phyloP scores from a whole-genome alignment of 2,888 invertebrate species.

The Melanophora roralis region DNA sequence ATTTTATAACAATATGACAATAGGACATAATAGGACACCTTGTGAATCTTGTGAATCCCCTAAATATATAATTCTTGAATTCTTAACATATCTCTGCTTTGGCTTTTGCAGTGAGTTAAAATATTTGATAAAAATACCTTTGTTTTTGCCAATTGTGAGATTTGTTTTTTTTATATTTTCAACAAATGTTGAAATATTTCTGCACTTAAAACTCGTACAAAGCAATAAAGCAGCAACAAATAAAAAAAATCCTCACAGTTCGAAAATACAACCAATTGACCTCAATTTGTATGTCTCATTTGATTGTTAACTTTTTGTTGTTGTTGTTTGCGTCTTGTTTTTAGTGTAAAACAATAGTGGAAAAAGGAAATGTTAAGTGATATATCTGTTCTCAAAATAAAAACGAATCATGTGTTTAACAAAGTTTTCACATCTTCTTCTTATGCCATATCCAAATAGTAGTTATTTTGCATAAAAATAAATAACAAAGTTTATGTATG shows the following conservation, averaged over 20 bases:
- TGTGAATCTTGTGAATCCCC: too few species aligned
- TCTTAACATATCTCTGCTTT: neutral
- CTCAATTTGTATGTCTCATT: conserved; percentile 55
- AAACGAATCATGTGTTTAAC: conserved; percentile 30
- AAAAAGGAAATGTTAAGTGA: neutral
- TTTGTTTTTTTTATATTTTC: neutral
- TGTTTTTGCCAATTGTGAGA: neutral
- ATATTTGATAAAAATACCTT: neutral
- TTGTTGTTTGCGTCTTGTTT: neutral
- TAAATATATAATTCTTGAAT: too few species aligned
- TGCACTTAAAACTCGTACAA: neutral
- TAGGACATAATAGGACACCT: too few species aligned
- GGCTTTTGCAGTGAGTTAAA: neutral
- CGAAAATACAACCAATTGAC: conserved; percentile 55
- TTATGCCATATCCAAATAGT: too few species aligned
- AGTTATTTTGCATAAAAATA: conserved; percentile 22
- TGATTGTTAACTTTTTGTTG: conserved; percentile 47
- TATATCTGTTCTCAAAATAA: neutral
- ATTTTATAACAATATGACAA: too few species aligned
- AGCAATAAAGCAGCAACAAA: neutral
- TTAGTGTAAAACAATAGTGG: neutral
- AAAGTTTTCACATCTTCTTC: conserved; percentile 8
- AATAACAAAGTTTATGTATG: neutral
- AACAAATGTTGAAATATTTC: neutral
- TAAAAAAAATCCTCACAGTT: conserved; percentile 9